Evolutionary conservation across 2,113 vertebrate genomes (phyloP).

Genomic region (Calyptommatus sinebrachiatus): DNA sequence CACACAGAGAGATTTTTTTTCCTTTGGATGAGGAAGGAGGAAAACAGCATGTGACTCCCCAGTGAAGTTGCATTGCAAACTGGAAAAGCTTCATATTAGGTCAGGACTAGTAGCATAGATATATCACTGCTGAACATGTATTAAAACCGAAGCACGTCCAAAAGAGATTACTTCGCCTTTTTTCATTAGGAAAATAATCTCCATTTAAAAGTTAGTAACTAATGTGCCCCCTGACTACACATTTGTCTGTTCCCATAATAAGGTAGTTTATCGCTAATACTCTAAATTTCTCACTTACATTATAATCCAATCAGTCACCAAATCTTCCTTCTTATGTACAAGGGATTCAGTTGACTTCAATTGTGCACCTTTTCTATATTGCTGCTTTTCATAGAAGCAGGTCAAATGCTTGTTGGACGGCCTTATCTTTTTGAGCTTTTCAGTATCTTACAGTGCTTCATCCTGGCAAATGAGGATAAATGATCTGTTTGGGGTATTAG

Average conservation of each 20-base stretch:
- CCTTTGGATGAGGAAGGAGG: not conserved
- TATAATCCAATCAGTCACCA: slow-evolving; percentile 63
- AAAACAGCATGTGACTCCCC: not conserved
- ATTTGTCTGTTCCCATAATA: slow-evolving; percentile 52
- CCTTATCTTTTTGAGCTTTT: not conserved
- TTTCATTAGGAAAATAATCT: slow-evolving; percentile 64
- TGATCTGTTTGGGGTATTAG: not conserved
- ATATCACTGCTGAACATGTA: slow-evolving; percentile 53
- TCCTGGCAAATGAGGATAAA: not conserved
- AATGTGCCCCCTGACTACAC: slow-evolving; percentile 50
- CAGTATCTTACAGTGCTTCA: not conserved
- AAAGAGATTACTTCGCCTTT: slow-evolving; percentile 60
- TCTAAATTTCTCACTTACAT: slow-evolving; percentile 40
- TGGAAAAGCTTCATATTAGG: slow-evolving; percentile 41
- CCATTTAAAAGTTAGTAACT: slow-evolving; percentile 58
- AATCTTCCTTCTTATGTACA: slow-evolving; percentile 44
- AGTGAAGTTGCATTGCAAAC: slow-evolving; percentile 21
- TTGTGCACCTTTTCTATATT: not conserved
- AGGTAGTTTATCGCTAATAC: slow-evolving; percentile 59
- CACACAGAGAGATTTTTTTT: not conserved
- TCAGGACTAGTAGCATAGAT: slow-evolving; percentile 43
- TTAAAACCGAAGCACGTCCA: slow-evolving; percentile 58
- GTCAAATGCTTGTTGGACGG: accelerated
- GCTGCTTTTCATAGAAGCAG: slow-evolving; percentile 9
- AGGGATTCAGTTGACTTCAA: slow-evolving; percentile 28